phyloP scores from a whole-genome alignment of 2,113 vertebrate genomes.

The Solenodon paradoxus region DNA sequence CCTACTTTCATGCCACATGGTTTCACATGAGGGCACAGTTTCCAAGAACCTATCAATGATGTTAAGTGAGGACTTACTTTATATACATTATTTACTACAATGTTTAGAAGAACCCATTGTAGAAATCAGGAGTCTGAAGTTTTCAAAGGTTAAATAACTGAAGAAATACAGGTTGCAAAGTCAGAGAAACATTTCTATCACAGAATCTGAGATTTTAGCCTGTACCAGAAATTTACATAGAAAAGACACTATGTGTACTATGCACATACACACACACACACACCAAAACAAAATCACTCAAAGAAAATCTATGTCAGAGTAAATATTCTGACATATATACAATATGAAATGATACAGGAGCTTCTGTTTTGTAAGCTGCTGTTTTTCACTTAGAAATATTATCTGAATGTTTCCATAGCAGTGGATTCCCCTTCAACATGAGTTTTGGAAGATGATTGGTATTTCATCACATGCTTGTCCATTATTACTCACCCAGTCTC shows the following conservation, averaged over 20 bases:
- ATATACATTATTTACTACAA: background rate
- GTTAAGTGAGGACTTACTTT: background rate
- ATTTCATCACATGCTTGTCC: background rate
- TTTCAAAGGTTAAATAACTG: background rate
- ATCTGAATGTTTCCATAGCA: background rate
- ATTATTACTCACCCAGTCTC: background rate
- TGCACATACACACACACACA: background rate
- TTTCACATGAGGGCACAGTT: background rate
- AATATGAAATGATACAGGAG: background rate
- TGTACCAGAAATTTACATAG: background rate
- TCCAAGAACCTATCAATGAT: background rate
- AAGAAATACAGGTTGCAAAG: background rate
- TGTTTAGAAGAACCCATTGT: background rate
- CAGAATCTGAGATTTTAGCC: background rate
- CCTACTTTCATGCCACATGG: no score
- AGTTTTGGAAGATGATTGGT: no score
- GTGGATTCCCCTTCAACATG: background rate
- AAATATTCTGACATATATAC: background rate
- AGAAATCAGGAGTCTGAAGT: background rate
- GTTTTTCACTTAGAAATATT: background rate
- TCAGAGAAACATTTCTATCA: background rate
- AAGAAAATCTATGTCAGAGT: background rate
- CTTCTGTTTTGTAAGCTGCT: background rate
- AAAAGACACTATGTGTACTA: background rate
- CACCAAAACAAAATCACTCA: background rate